Evolutionary conservation across 2,888 invertebrate species (phyloP).

Genomic region (Prosapia bicincta): DNA sequence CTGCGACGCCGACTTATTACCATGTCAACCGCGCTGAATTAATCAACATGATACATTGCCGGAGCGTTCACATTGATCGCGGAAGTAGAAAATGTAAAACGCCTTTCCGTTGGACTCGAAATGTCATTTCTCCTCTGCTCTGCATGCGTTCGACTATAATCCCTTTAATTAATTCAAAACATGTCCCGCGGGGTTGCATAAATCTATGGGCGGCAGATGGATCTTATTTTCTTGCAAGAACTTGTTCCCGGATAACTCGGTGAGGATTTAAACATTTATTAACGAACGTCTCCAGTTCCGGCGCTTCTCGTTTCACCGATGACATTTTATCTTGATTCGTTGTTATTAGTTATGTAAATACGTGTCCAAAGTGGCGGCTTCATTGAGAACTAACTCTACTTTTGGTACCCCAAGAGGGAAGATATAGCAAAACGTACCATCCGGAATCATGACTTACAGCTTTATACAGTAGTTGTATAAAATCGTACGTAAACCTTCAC

Average conservation of each 20-base stretch:
- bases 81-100: not conserved
- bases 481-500: no score
- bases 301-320: no score
- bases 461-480: no score
- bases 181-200: not conserved
- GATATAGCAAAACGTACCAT: no score
- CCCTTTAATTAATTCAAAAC: constrained; percentile 2
- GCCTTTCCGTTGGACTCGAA: not conserved
- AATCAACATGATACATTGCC: not conserved
- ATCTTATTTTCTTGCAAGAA: not conserved
- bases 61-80: not conserved
- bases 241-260: not conserved
- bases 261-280: not conserved
- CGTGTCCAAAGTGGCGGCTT: no score
- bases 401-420: no score
- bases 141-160: not conserved
- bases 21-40: not conserved
- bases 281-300: not conserved
- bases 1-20: not conserved
- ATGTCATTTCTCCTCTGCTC: not conserved
- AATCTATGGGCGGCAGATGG: not conserved
- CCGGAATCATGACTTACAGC: no score
- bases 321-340: not conserved
- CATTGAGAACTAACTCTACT: no score
- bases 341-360: no score